Percentiles rank a stretch among this genome's conserved stretches.
phyloP scores from a whole-genome alignment of 2,888 invertebrate genomes.

The Parelbella ahira region DNA sequence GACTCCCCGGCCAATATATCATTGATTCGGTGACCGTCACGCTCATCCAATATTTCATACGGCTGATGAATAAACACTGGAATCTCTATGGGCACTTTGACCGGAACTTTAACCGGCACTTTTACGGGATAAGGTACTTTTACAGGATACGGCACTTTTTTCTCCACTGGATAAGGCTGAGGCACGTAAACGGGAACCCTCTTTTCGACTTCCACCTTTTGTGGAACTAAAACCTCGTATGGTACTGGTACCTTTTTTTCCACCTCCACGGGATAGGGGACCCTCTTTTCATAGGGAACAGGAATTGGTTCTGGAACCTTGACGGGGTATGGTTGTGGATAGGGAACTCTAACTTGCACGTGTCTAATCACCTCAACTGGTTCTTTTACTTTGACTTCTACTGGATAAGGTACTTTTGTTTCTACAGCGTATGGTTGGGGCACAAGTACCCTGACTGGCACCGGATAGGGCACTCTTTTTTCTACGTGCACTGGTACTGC shows the following conservation, averaged over 20 bases:
- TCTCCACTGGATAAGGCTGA: conserved; percentile 54
- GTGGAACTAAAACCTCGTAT: conserved; percentile 51
- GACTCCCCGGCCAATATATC: conserved; percentile 26
- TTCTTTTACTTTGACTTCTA: conserved; percentile 67
- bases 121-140: conserved; percentile 50
- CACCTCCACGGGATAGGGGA: conserved; percentile 67
- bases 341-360: conserved; percentile 61
- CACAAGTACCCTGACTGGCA: conserved; percentile 64
- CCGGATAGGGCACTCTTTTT: conserved; percentile 62
- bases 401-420: conserved; percentile 76
- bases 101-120: conserved; percentile 48
- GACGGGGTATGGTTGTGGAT: conserved; percentile 74
- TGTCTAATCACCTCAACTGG: conserved; percentile 67
- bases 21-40: conserved; percentile 19
- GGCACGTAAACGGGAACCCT: conserved; percentile 54
- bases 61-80: conserved; percentile 58
- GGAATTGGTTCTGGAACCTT: conserved; percentile 77
- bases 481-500: conserved; percentile 66
- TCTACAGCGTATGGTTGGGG: conserved; percentile 77
- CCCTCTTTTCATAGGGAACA: conserved; percentile 66
- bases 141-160: conserved; percentile 56
- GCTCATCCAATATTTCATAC: conserved; percentile 41
- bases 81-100: conserved; percentile 55
- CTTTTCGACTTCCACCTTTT: conserved; percentile 52
- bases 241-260: conserved; percentile 70